Percentiles rank a stretch among this genome's conserved stretches.
Evolutionary conservation across 2,888 invertebrate species (phyloP).

Genomic region (Tipula confusa): DNA sequence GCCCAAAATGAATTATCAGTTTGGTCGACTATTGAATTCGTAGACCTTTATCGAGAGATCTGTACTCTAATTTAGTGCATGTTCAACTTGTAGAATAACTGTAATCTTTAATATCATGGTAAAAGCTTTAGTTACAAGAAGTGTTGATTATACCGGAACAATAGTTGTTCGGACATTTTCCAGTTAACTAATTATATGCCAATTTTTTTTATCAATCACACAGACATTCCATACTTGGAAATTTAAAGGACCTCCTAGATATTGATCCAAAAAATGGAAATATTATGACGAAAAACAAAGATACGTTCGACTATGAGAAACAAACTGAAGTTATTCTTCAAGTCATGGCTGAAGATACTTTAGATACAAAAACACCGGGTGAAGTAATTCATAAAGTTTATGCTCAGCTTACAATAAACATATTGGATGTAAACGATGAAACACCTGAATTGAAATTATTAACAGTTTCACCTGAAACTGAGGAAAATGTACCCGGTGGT

Average conservation of each 20-base stretch:
- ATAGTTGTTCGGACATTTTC: too few relatives aligned
- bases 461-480: constrained; percentile 47
- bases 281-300: constrained; percentile 53
- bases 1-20: too few relatives aligned
- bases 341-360: constrained; percentile 53
- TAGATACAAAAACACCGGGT: constrained; percentile 44
- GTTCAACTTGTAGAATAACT: too few relatives aligned
- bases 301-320: constrained; percentile 60
- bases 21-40: too few relatives aligned
- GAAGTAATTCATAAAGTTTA: constrained; percentile 42
- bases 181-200: too few relatives aligned
- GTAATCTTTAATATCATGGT: too few relatives aligned
- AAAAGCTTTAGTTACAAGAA: too few relatives aligned
- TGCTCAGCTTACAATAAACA: constrained; percentile 56
- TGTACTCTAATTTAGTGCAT: too few relatives aligned
- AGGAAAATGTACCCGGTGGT: constrained; percentile 54
- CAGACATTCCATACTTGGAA: constrained; percentile 56
- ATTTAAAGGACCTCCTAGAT: constrained; percentile 46
- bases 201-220: too few relatives aligned
- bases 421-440: constrained; percentile 70
- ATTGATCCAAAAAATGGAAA: constrained; percentile 57
- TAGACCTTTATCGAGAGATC: too few relatives aligned
- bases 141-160: too few relatives aligned
- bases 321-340: constrained; percentile 55
- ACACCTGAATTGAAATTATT: constrained; percentile 58